Evolutionary conservation across 1,140 invertebrate genomes (phyloP).

Genomic region (Tetramorium simillimum): DNA sequence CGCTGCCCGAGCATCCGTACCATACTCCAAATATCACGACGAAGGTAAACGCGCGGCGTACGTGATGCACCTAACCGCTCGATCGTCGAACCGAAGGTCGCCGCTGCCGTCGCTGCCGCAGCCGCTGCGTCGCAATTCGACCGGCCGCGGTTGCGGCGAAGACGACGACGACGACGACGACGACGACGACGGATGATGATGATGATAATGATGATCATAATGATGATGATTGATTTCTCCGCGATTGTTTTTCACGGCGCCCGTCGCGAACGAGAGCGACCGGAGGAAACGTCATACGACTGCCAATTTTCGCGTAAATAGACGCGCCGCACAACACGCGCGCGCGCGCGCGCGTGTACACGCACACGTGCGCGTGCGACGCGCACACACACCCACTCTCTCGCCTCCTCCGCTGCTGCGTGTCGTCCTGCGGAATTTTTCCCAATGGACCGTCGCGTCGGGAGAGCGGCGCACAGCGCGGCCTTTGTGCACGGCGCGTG

Average conservation of each 20-base stretch:
- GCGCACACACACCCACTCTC: background rate
- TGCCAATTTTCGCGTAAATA: background rate
- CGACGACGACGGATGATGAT: background rate
- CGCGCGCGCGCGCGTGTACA: no score
- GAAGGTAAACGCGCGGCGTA: constrained; percentile 69
- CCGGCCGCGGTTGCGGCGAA: background rate
- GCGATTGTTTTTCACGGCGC: background rate
- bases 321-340: background rate
- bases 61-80: no score
- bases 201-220: background rate
- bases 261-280: background rate
- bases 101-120: background rate
- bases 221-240: background rate
- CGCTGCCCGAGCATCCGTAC: constrained; percentile 12
- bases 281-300: background rate
- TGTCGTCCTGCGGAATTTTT: constrained; percentile 33
- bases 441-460: background rate
- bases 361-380: no score
- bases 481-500: constrained; percentile 59
- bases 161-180: background rate
- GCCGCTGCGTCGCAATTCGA: constrained; percentile 10
- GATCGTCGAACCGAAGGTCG: constrained; percentile 8
- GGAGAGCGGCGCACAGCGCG: constrained; percentile 12
- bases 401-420: background rate
- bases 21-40: constrained; percentile 78